phyloP scores from a whole-genome alignment of 2,888 invertebrate species.

The Magallana nippona region DNA sequence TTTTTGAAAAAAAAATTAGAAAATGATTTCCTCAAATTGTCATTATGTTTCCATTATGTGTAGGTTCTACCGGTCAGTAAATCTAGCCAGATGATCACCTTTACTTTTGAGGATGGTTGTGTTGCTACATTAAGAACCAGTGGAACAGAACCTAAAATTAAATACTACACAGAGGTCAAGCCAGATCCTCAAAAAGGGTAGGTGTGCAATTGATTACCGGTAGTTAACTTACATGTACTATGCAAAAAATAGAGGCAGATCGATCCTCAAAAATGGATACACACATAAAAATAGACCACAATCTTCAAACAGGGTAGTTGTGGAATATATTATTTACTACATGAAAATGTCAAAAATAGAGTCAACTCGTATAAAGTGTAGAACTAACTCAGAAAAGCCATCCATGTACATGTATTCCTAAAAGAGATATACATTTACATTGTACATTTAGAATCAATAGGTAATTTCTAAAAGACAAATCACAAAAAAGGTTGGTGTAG shows the following conservation, averaged over 20 bases:
- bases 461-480: no score
- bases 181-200: slow-evolving; percentile 74
- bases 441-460: no score
- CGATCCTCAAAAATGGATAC: slow-evolving; percentile 71
- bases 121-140: slow-evolving; percentile 94
- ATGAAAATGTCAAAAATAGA: no score
- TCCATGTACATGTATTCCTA: no score
- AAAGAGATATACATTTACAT: no score
- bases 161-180: slow-evolving; percentile 92
- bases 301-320: slow-evolving; percentile 70
- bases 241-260: slow-evolving; percentile 58
- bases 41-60: slow-evolving; percentile 8
- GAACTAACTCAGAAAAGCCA: no score
- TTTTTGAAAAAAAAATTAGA: no score
- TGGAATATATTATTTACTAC: no score
- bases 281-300: slow-evolving; percentile 59
- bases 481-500: no score
- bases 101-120: slow-evolving; percentile 92
- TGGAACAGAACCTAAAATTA: slow-evolving; percentile 99
- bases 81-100: slow-evolving; percentile 94
- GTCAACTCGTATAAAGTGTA: no score
- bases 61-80: slow-evolving; percentile 81
- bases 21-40: not conserved
- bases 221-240: no score
- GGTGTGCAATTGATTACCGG: slow-evolving; percentile 38